Base-by-base conservation (phyloP, 2,888 invertebrate species). In the Brenthis daphne region DNA sequence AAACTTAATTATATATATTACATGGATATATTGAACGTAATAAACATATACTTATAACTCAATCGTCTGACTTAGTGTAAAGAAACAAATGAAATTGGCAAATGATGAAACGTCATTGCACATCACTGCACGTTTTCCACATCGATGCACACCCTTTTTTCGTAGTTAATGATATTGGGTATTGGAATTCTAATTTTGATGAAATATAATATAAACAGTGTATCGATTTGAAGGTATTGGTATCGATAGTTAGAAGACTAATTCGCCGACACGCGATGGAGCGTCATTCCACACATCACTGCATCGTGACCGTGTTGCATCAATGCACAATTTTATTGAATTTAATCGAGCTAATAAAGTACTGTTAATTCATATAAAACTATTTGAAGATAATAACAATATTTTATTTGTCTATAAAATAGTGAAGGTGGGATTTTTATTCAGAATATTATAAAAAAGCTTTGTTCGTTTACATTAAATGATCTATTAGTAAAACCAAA, bases 211-310 rank as follows among this genome's bases (percentile, higher is more conserved):
- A 53, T 53, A 53, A 63, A 37, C 43, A 51, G 37, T 20, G 37
- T 63, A 53, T 43, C 63, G 8, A 43, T 63, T 37, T 24, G 43
- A 37, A 24, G 20, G 37, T 53, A 37, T 37, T 63, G 33, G 14
- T 16, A 74, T 67, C 60, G 57, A 69, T 64, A 79, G 77, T 82
- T 76, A 80, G 60, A 79, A 83, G 83, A 83, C 85, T 79, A 83
- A 81, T 79, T 79, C 83, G 84, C 67, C 77, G 82, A 72, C 67
- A 81, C 79, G 83, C 80, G 85, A 85, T 83, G 81, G 77, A 81
- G 82, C 85, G 81, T 82, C 79, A 76, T 79, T 77, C 77, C 75
- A 79, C 84, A 84, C 85, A 79, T 85, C 86, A 83, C 76, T 80
- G 83, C 66, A 74, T 77, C 77, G 69, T 79, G 78, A 80, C 81